Base-by-base conservation (phyloP, 2,888 invertebrate species). In the Morpho helenor region DNA sequence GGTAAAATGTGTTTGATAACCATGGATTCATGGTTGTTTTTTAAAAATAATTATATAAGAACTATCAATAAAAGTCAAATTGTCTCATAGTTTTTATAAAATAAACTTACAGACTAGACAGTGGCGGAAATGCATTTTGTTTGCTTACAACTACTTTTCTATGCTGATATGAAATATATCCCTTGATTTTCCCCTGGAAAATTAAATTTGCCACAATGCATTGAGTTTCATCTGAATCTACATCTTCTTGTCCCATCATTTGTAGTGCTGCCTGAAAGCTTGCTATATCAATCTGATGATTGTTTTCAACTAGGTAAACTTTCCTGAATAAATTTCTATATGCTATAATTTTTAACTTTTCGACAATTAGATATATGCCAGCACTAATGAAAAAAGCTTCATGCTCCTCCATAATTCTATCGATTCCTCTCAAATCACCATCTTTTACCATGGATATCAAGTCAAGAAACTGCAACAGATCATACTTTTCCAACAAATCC, bases 141-240 rank as follows among this genome's bases (percentile, higher is more conserved):
- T 99, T 99, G 73, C 98, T 98, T 49, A 99, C 96, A 51, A 99
- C 99, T 58, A 99, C 93, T 86, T 98, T 99, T 80, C 98, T 96
- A 84, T 99, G 99, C 71, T 97, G 96, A 87, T 98, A 96, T 0
- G 99, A 98, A 75, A 99, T 98, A 82, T 99, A 99, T 0, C 99
- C 99, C 82, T 99, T 99, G 70, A 99, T 97, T 91, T 98, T 98
- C 31, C 97, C 97, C 84, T 98, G 98, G 76, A 94, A 97, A 72
- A 99, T 99, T 56, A 99, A 93, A 91, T 99, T 99, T 1, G 98
- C 98, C 3, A 99, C 94, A 72, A 99, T 96, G 83, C 99, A 99
- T 72, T 98, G 96, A 0, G 98, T 97, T 82, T 99, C 99, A 79
- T 98, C 98, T 68, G 96, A 92, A 78, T 98, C 97, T 3, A 98